Percentiles rank a stretch among this genome's conserved stretches.
phyloP scores from a whole-genome alignment of 2,888 invertebrate genomes.

The Agrenia bidenticulata region DNA sequence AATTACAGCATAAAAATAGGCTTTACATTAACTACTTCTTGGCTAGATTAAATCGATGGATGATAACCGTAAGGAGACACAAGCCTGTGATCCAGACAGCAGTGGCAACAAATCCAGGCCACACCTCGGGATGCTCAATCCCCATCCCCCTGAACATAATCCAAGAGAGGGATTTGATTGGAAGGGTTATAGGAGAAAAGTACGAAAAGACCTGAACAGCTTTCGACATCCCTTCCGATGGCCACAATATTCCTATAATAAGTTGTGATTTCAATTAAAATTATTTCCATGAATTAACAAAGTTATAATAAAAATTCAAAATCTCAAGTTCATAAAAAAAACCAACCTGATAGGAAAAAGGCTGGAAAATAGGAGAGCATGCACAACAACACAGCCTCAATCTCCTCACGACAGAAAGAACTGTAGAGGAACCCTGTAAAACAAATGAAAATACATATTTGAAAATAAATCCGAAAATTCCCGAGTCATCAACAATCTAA shows the following conservation, averaged over 20 bases:
- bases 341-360: slow-evolving; percentile 38
- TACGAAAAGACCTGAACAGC: slow-evolving; percentile 62
- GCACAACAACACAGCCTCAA: slow-evolving; percentile 77
- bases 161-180: slow-evolving; percentile 32
- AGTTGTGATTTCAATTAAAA: slow-evolving; percentile 1
- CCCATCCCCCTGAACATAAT: slow-evolving; percentile 42
- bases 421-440: slow-evolving; percentile 79
- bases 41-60: neutral
- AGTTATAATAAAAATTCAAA: neutral
- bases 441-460: too few species aligned
- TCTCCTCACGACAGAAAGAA: slow-evolving; percentile 84
- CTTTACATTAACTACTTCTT: too few species aligned
- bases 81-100: neutral
- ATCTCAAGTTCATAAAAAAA: neutral
- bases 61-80: slow-evolving; percentile 1
- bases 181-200: slow-evolving; percentile 49
- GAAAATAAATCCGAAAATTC: neutral
- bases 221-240: slow-evolving; percentile 90
- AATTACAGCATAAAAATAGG: too few species aligned
- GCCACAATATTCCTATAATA: slow-evolving; percentile 72
- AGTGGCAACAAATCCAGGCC: slow-evolving; percentile 35
- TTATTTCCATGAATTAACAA: too few species aligned
- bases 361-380: slow-evolving; percentile 44
- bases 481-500: neutral
- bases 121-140: slow-evolving; percentile 37